Conservation (phyloP, 2,797 vertebrate genomes). For the Sebastes nivosus region DNA sequence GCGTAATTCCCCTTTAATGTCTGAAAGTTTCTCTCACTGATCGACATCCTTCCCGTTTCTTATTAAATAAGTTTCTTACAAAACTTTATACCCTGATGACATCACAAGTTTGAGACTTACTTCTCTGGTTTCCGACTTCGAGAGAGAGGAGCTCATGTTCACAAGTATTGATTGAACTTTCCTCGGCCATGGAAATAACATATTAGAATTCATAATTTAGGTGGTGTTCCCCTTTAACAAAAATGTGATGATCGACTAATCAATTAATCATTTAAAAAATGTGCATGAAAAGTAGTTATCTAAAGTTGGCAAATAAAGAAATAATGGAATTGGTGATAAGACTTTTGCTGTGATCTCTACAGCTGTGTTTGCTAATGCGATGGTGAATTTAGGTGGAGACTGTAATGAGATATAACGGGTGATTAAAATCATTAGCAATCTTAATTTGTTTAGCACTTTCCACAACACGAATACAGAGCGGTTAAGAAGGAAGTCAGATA, state of each 20-base stretch:
- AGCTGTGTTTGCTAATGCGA: constrained; percentile 13
- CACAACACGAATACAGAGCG: background rate
- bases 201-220: no score
- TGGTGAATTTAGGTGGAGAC: background rate
- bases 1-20: no score
- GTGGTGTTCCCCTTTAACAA: background rate
- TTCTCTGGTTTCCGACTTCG: no score
- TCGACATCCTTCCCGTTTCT: no score
- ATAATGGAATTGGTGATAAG: background rate
- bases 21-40: no score
- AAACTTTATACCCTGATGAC: no score
- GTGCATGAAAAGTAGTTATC: background rate
- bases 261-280: background rate
- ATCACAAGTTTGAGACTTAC: no score
- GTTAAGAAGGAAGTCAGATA: background rate
- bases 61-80: no score
- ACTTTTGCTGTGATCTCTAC: background rate
- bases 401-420: background rate
- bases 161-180: no score
- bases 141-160: no score
- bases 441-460: constrained; percentile 7
- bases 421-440: background rate
- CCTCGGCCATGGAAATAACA: no score
- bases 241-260: background rate
- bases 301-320: background rate